phyloP scores from a whole-genome alignment of 2,888 invertebrate species.

The Achlya flavicornis region DNA sequence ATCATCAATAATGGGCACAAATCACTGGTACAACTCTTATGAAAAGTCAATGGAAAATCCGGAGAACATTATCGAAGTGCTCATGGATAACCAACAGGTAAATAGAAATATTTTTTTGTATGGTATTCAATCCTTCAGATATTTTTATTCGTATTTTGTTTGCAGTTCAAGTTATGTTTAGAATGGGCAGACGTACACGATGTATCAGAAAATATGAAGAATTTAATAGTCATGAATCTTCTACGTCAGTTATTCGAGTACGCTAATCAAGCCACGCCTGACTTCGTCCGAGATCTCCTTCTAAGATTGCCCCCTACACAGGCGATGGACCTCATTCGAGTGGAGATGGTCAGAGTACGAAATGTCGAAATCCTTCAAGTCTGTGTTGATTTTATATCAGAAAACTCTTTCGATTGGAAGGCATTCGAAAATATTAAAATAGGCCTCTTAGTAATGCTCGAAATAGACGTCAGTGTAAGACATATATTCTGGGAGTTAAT shows the following conservation, averaged over 20 bases:
- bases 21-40: constrained; percentile 85
- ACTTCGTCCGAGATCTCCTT: constrained; percentile 81
- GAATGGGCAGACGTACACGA: constrained; percentile 88
- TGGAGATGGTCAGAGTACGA: constrained; percentile 85
- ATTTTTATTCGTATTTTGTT: constrained; percentile 28
- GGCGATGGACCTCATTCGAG: constrained; percentile 85
- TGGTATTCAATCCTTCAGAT: not conserved
- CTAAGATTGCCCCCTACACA: constrained; percentile 83
- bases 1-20: constrained; percentile 78
- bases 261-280: constrained; percentile 70
- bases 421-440: constrained; percentile 86
- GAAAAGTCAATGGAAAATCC: constrained; percentile 81
- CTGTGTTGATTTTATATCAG: constrained; percentile 84
- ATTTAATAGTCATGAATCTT: constrained; percentile 79
- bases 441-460: constrained; percentile 87
- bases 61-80: constrained; percentile 77
- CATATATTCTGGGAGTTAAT: constrained; percentile 86
- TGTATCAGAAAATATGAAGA: constrained; percentile 81
- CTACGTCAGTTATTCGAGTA: constrained; percentile 83
- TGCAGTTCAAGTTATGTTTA: constrained; percentile 86
- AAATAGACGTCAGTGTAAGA: constrained; percentile 83
- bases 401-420: constrained; percentile 75
- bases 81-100: constrained; percentile 83
- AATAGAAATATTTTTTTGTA: constrained; percentile 14
- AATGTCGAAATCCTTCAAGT: constrained; percentile 86